phyloP scores from a whole-genome alignment of 2,797 vertebrate genomes.

The Chaunax sp. region DNA sequence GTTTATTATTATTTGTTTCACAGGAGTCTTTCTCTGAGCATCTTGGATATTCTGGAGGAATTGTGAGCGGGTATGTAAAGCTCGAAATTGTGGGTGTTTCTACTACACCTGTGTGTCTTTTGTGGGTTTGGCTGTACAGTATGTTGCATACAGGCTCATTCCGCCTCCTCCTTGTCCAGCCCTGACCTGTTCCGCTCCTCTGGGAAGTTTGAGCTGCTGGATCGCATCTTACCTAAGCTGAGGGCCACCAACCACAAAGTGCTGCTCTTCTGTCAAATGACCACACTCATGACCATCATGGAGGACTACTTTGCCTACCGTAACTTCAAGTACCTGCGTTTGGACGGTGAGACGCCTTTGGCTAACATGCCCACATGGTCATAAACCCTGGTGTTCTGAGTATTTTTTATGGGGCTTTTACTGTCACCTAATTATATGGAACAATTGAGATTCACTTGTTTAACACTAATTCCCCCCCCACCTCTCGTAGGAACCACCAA shows the following conservation, averaged over 20 bases:
- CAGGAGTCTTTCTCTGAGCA: conserved; percentile 99
- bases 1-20: not conserved
- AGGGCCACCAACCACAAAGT: conserved; percentile 96
- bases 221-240: conserved; percentile 95
- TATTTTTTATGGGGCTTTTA: not conserved
- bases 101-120: not conserved
- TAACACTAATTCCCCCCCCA: not conserved
- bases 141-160: not conserved
- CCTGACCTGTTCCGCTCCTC: conserved; percentile 94
- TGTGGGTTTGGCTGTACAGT: not conserved
- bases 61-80: conserved; percentile 89
- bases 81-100: not conserved
- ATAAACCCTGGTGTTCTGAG: not conserved
- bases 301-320: conserved; percentile 97
- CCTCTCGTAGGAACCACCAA: conserved; percentile 91
- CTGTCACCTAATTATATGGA: no score
- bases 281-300: conserved; percentile 99
- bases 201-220: conserved; percentile 97
- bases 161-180: conserved; percentile 66
- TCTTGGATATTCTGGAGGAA: conserved; percentile 92
- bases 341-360: conserved; percentile 88
- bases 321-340: conserved; percentile 95
- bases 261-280: conserved; percentile 99
- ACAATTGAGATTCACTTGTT: not conserved
- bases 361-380: not conserved